These are phyloP conservation scores for Dyspetes luteomarginatus DNA, from an alignment of 2,888 invertebrate genomes.

Conservation along the genomic window DNA sequence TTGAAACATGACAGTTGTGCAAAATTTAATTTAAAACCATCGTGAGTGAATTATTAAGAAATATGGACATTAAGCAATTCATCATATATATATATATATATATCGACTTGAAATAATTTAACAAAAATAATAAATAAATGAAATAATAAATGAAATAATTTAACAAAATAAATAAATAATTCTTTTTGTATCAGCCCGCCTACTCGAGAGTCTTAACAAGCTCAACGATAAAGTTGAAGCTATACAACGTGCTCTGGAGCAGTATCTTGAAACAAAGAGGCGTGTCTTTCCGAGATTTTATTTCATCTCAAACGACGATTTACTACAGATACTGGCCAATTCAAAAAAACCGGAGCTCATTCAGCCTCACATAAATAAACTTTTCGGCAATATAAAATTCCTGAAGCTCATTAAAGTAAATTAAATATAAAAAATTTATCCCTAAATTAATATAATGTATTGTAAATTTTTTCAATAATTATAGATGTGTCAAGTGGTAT, in stretches of 20 bases:
- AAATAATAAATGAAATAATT: too few relatives aligned
- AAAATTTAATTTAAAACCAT: too few relatives aligned
- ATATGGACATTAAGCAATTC: too few relatives aligned
- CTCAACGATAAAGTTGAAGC: conserved; percentile 91
- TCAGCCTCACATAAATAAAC: conserved; percentile 94
- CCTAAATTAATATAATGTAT: too few relatives aligned
- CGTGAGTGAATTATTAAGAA: too few relatives aligned
- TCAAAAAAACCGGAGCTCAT: conserved; percentile 92
- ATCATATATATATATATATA: too few relatives aligned
- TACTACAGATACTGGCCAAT: conserved; percentile 93
- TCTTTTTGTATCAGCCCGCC: conserved; percentile 78
- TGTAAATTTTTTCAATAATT: not conserved
- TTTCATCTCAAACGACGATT: conserved; percentile 92
- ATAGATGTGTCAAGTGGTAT: too few relatives aligned
- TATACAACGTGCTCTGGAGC: conserved; percentile 92
- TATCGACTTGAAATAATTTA: too few relatives aligned
- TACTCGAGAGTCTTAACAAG: conserved; percentile 88
- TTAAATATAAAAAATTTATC: too few relatives aligned
- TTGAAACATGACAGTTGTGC: too few relatives aligned
- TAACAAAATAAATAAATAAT: too few relatives aligned
- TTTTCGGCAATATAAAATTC: conserved; percentile 93
- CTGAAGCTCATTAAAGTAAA: conserved; percentile 88
- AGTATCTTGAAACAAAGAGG: conserved; percentile 95
- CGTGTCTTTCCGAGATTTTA: conserved; percentile 93
- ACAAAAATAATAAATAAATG: too few relatives aligned